Evolutionary conservation across 2,888 invertebrate genomes (phyloP), one percentile per base, ranked within the genome.

Genomic region (Calliopum simillimum): DNA sequence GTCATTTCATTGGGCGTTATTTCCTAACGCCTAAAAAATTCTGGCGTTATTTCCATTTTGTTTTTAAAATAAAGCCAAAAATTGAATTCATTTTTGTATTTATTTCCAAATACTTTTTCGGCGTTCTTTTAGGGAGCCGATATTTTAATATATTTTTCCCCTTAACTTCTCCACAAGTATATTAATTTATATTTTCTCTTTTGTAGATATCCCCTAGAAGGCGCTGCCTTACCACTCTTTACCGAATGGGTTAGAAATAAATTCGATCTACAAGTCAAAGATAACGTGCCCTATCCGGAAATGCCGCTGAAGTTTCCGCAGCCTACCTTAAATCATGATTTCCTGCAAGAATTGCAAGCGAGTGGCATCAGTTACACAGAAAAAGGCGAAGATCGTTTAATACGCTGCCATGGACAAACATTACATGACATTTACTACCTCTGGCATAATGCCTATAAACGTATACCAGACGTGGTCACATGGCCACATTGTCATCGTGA

Each of bases 391-490:
- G 98, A 98, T 82, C 88, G 98, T 53, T 86, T 98, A 71, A 90
- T 96, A 75, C 89, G 98, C 72, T 93, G 96, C 0, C 98, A 98
- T 84, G 98, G 98, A 0, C 98, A 98, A 85, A 96, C 97, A 0
- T 86, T 99, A 62, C 91, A 94, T 77, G 99, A 99, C 81, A 94
- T 99, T 74, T 92, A 92, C 76, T 88, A 89, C 14, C 85, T 98
- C 68, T 89, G 95, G 78, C 88, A 89, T 68, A 93, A 94, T 71
- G 87, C 84, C 56, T 94, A 95, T 79, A 89, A 91, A 69, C 89
- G 98, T 78, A 94, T 99, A 81, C 98, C 98, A 2, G 99, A 99
- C 81, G 85, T 98, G 14, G 94, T 99, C 0, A 88, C 96, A 1
- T 99, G 98, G 98, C 98, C 98, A 53, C 90, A 88, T 55, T 89